phyloP scores from a whole-genome alignment of 2,888 invertebrate genomes.

The Troilus luridus region DNA sequence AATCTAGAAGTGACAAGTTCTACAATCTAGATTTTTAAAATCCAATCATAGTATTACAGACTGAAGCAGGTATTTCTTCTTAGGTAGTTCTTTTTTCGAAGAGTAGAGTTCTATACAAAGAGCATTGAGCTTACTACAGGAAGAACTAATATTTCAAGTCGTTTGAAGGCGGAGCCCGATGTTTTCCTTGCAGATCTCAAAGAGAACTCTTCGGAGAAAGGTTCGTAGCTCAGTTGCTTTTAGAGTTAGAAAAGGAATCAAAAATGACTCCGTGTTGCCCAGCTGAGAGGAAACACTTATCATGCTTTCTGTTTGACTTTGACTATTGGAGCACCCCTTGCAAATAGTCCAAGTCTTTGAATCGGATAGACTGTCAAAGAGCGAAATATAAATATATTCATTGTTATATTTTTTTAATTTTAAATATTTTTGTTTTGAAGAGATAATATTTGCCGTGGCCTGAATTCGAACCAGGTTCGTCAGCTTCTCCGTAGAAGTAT shows the following conservation, averaged over 20 bases:
- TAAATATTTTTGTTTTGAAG: too few relatives aligned
- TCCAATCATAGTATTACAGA: too few relatives aligned
- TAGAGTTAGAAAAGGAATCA: conserved; percentile 9
- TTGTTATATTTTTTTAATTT: too few relatives aligned
- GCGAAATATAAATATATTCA: too few relatives aligned
- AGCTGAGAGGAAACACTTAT: background rate
- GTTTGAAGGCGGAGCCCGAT: background rate
- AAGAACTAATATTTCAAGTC: background rate
- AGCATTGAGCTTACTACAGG: background rate
- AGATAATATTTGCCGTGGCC: too few relatives aligned
- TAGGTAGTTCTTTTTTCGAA: too few relatives aligned
- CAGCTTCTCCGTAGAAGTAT: too few relatives aligned
- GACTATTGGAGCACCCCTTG: background rate
- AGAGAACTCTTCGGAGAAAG: background rate
- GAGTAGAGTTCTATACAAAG: background rate
- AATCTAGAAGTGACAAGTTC: too few relatives aligned
- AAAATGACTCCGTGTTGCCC: background rate
- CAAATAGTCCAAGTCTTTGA: background rate
- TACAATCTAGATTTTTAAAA: too few relatives aligned
- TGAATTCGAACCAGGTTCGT: too few relatives aligned
- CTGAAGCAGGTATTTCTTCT: too few relatives aligned
- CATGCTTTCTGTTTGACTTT: conserved; percentile 34
- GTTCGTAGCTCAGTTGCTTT: background rate
- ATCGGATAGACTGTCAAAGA: background rate
- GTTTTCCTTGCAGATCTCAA: background rate